Base-by-base conservation (phyloP, 30 jellyfish, hydroid and myxozoan species). In the Chironex yamaguchii region DNA sequence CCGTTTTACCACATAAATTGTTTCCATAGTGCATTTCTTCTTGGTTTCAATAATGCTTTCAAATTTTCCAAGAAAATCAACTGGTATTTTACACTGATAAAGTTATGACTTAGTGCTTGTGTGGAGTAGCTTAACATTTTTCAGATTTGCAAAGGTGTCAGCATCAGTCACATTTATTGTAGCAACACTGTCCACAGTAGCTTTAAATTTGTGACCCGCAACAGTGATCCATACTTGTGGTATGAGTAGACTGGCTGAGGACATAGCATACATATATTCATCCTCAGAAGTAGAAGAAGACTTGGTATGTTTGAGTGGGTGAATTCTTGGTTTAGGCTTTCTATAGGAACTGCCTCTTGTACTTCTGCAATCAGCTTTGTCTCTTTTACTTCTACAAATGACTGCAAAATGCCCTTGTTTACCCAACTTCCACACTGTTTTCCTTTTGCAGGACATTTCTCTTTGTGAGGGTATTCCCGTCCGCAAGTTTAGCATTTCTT, bases 41-140 rank as follows among this genome's bases (percentile, higher is more conserved):
- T 71, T 32, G 4, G 85, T 71, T 49, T 71, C 75, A 71, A 71
- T n/a, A 4, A 33, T 36, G 75, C 71, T 30, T 71, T 71, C 11
- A 71, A 71, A 71, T 34, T n/a, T 71, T 20, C 85, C 85, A 0
- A 50, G 35, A 34, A 33, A 14, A 36, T 34, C 27, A 68, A 31
- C 85, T 6, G 85, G 85, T 36, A n/a, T 1, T 32, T 71, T 26
- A 1, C 11, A 6, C 24, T 36, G 21, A 30, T 34, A 71, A 1
- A 50, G 48, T 9, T 14, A 71, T 11, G 85, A 68, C 28, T 31
- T 71, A 2, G 31, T 71, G 6, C 49, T 71, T 1, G 85, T 50
- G 3, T 20, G 13, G 21, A 14, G 70, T 3, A 71, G 35, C 13
- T 48, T 25, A 23, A 71, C 75, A 1, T 50, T 32, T 29, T 68